Evolutionary conservation across 1,140 invertebrate genomes (phyloP).

Genomic region (Apis florea): DNA sequence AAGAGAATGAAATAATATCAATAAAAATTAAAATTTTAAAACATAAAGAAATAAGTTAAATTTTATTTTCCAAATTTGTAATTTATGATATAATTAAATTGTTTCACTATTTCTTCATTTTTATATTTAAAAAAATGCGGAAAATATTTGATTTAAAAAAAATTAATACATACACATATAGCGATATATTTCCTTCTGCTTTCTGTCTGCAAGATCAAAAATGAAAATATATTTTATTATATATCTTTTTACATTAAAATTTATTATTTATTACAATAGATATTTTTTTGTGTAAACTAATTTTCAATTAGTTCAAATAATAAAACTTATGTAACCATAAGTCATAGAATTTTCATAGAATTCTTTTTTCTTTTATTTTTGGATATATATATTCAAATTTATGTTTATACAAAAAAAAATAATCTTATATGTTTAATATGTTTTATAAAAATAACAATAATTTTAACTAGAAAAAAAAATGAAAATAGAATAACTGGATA

Average conservation of each 20-base stretch:
- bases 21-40: background rate
- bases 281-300: background rate
- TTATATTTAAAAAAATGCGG: background rate
- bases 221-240: background rate
- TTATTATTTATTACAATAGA: background rate
- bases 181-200: too few relatives aligned
- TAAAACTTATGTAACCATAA: conserved; percentile 8
- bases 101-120: background rate
- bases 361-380: background rate
- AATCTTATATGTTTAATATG: too few relatives aligned
- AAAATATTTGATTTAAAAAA: background rate
- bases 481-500: background rate
- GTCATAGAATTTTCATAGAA: background rate
- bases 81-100: background rate
- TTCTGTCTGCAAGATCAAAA: background rate
- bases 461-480: background rate
- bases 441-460: background rate
- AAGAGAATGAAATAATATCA: background rate
- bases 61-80: background rate
- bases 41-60: background rate
- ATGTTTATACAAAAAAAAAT: background rate
- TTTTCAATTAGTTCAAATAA: background rate
- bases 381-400: background rate
- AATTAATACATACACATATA: background rate
- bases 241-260: background rate